These are phyloP conservation scores for Lophura nycthemera DNA, from an alignment of 2,113 vertebrate species.

Conservation along the genomic window DNA sequence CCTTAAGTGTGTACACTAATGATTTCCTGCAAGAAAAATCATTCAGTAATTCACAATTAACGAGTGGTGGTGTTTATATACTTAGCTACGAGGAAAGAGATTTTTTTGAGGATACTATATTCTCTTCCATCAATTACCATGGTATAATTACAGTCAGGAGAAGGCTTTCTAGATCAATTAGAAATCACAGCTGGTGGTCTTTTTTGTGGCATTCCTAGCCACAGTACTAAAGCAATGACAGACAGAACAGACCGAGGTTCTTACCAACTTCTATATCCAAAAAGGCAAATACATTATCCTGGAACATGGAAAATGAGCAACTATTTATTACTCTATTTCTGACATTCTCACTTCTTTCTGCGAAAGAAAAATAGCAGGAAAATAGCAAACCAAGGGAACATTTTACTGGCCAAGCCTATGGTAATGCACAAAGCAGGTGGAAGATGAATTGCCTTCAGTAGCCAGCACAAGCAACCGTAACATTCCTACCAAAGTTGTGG, in stretches of 20 bases:
- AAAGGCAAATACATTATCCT: neutral
- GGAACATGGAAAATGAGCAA: neutral
- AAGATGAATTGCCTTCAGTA: neutral
- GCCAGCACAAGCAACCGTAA: neutral
- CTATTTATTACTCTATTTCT: neutral
- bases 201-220: neutral
- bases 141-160: neutral
- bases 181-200: neutral
- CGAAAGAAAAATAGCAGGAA: neutral
- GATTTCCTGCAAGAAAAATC: slow-evolving; percentile 2
- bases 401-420: neutral
- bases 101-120: neutral
- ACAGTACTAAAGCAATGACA: neutral
- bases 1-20: neutral
- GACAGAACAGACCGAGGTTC: neutral
- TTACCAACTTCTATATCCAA: neutral
- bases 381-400: neutral
- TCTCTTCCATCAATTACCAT: neutral
- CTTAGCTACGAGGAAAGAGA: slow-evolving; percentile 4
- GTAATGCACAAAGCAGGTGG: neutral
- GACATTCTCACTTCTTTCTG: neutral
- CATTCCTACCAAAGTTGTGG: neutral
- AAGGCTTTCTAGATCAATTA: neutral
- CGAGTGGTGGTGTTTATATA: neutral
- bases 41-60: slow-evolving; percentile 29